These are phyloP conservation scores for Oncorhynchus nerka DNA, from an alignment of 2,113 vertebrate species.

Conservation along the genomic window DNA sequence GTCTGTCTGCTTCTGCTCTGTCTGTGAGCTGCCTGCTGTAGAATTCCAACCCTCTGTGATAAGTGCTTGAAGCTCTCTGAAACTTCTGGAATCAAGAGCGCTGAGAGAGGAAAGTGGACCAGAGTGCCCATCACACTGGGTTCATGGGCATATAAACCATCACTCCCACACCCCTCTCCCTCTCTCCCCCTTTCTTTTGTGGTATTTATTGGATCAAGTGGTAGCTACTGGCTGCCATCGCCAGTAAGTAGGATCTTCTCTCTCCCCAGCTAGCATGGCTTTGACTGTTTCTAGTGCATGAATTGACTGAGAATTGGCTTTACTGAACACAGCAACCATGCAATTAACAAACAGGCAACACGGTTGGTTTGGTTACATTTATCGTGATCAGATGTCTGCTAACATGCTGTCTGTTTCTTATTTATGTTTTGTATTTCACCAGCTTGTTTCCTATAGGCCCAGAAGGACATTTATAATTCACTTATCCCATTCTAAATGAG, in stretches of 20 bases:
- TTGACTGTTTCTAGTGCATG: slow-evolving; percentile 40
- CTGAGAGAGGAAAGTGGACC: slow-evolving; percentile 36
- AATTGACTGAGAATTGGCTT: slow-evolving; percentile 48
- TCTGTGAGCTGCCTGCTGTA: slow-evolving; percentile 8
- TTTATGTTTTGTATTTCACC: too few species aligned
- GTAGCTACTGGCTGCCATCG: slow-evolving; percentile 50
- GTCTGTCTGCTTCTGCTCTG: slow-evolving; percentile 27
- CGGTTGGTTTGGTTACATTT: not conserved
- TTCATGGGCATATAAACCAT: slow-evolving; percentile 29
- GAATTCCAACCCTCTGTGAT: slow-evolving; percentile 10
- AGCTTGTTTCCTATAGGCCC: slow-evolving; percentile 24
- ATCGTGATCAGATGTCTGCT: not conserved
- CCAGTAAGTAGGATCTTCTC: slow-evolving; percentile 69
- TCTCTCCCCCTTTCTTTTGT: slow-evolving; percentile 43
- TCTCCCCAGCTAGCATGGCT: slow-evolving; percentile 52
- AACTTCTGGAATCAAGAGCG: slow-evolving; percentile 46
- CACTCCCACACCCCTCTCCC: slow-evolving; percentile 19
- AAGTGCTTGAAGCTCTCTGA: slow-evolving; percentile 20
- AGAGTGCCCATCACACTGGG: slow-evolving; percentile 45
- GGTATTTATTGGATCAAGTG: slow-evolving; percentile 60
- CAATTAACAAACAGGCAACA: slow-evolving; percentile 23
- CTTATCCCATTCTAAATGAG: slow-evolving; percentile 52
- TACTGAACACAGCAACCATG: not conserved
- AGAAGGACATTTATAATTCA: slow-evolving; percentile 43
- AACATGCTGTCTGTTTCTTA: not conserved